Evolutionary conservation across 2,113 vertebrate genomes (phyloP), one percentile per base, ranked within the genome.

Genomic region (Syngnathus floridae): DNA sequence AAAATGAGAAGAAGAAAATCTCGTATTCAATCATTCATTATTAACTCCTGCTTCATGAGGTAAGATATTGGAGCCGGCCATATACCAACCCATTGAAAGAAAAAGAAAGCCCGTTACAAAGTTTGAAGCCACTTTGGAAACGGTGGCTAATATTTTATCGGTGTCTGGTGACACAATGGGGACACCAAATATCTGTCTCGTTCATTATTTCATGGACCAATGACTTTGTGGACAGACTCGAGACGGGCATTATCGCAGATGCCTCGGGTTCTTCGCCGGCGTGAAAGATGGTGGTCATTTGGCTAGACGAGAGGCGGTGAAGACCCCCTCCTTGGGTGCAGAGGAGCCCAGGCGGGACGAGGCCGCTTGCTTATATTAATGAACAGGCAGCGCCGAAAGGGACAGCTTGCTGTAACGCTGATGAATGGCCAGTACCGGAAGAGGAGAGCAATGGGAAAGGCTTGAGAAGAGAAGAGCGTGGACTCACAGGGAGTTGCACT

Each of bases 241-340:
- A 74, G 73, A 82, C 45, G 54, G 82, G 79, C 84, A 80, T 82
- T 88, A 87, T 87, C 58, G 52, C 54, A 60, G 71, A 76, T 14
- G 84, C 85, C 88, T 82, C 59, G 7, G 84, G 86, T 76, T 37
- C 55, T 75, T 78, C 72, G 78, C 70, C 65, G 71, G 65, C 54
- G 70, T 91, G 90, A 91, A 89, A 82, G 84, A 91, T 91, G 83
- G 89, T 79, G 87, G 90, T 91, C 88, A 89, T 90, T 91, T 90
- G 86, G 79, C 84, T 78, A 86, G 86, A 87, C 84, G 79, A 78
- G 80, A 82, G 77, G 82, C 71, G 54, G 80, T 38, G 84, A 87
- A 78, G 84, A 88, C 84, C 86, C 88, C 87, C 82, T 86, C 81
- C 76, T 75, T 66, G 79, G 76, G 77, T 74, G 82, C 76, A 80